Evolutionary conservation across 2,888 invertebrate species (phyloP), one percentile per base, ranked within the genome.

Genomic region (Agonum fuliginosum): DNA sequence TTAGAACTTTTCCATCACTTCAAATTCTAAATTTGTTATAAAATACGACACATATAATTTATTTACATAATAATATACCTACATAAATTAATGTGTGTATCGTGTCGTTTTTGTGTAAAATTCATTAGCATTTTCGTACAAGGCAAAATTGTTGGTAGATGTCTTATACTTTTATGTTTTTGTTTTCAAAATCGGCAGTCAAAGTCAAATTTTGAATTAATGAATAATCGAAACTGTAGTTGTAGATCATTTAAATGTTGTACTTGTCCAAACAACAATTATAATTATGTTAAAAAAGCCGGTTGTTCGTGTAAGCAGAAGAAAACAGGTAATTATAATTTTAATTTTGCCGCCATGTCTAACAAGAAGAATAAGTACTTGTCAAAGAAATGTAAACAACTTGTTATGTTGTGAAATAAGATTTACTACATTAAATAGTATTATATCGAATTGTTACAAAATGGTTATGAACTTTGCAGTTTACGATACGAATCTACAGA

Each of bases 401-500:
- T 73, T 41, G 3, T 22, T 37, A 30, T 30, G 3, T 30, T 30
- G 3, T 30, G 3, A n/a, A n/a, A n/a, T n/a, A n/a, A 30, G 3
- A 30, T 30, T 30, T 30, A 30, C 30, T 30, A 8, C 8, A 8
- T 3, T 30, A 5, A 30, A 30, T 5, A 30, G 10, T 20, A 17
- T 22, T 51, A 27, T 62, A 30, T 30, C n/a, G 24, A 54, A 24
- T 5, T 12, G 10, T 17, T 30, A 14, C 58, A 62, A 30, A 30
- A 77, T 77, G 77, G 77, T 77, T 69, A 77, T 77, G 77, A 70
- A 77, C 22, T 77, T 43, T 77, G 62, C 41, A 14, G 27, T 70
- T 22, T 77, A 24, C 58, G 70, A 77, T 27, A 70, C 77, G 27
- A 86, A 84, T 81, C 86, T 86, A 80, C 88, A 88, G 78, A 88